Evolutionary conservation across 1,140 invertebrate genomes (phyloP).

Genomic region (Bombus soroeensis): DNA sequence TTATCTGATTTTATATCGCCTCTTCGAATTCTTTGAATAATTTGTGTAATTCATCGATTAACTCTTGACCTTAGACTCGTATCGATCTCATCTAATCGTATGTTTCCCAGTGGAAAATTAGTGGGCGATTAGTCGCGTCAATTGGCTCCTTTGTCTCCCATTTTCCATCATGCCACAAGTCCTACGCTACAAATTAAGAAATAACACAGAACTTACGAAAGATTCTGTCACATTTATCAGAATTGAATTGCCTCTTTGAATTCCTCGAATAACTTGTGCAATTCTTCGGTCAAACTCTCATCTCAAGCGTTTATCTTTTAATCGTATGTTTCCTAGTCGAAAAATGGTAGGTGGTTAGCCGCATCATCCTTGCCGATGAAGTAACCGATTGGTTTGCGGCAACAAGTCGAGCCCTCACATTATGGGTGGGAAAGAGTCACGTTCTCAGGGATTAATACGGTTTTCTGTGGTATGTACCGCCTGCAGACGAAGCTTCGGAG

Average conservation of each 20-base stretch:
- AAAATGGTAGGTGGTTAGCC: constrained; percentile 33
- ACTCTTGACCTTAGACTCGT: too few species aligned
- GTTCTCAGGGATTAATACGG: constrained; percentile 66
- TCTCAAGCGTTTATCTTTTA: neutral
- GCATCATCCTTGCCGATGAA: constrained; percentile 40
- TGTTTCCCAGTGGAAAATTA: neutral
- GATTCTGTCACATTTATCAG: neutral
- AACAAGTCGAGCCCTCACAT: constrained; percentile 24
- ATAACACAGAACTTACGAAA: neutral
- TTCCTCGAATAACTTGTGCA: neutral
- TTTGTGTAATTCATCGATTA: neutral
- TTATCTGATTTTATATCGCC: neutral
- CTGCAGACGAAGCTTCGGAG: constrained; percentile 44
- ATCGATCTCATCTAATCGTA: neutral
- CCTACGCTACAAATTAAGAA: neutral
- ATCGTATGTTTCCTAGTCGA: neutral
- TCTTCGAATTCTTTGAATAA: neutral
- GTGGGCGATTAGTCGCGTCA: neutral
- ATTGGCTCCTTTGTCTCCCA: neutral
- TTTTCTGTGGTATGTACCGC: constrained; percentile 43
- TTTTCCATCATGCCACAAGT: neutral
- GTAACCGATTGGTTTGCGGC: constrained; percentile 35
- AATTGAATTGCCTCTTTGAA: neutral
- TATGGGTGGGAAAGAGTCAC: constrained; percentile 56
- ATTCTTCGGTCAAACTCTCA: neutral